A percentile compares a stretch with the other conserved stretches of the same genome.
phyloP scores from a whole-genome alignment of 2,797 vertebrate species.

The Phrynocephalus forsythii region DNA sequence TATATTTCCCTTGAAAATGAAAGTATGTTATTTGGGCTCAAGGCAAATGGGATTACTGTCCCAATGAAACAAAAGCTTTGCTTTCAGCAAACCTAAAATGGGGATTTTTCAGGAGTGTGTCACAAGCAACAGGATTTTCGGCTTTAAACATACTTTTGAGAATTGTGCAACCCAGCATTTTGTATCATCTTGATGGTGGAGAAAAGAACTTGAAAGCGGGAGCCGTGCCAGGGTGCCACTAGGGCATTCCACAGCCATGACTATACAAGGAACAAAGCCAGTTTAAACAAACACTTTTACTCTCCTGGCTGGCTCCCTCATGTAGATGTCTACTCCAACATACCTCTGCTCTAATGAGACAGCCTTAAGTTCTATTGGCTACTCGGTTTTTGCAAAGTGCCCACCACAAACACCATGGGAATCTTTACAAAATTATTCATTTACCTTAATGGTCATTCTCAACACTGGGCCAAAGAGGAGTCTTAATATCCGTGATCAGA shows the following conservation, averaged over 20 bases:
- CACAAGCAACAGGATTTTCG: not conserved
- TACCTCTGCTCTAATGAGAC: not conserved
- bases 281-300: conserved; percentile 25
- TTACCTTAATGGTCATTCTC: not conserved
- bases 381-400: not conserved
- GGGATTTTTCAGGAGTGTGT: not conserved
- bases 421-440: not conserved
- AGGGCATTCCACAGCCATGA: conserved; percentile 26
- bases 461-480: not conserved
- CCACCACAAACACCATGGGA: not conserved
- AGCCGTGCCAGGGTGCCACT: conserved; percentile 1
- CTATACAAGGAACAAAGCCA: conserved; percentile 34
- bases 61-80: not conserved
- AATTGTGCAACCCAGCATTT: conserved; percentile 6
- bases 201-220: not conserved
- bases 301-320: not conserved
- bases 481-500: no score
- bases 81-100: conserved; percentile 2
- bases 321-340: not conserved
- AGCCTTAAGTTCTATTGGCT: not conserved
- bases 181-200: not conserved
- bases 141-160: not conserved
- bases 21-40: not conserved
- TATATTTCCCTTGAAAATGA: not conserved
- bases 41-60: not conserved